Evolutionary conservation across 2,888 invertebrate species (phyloP), one percentile per base, ranked within the genome.

Genomic region (Melieria omissa): DNA sequence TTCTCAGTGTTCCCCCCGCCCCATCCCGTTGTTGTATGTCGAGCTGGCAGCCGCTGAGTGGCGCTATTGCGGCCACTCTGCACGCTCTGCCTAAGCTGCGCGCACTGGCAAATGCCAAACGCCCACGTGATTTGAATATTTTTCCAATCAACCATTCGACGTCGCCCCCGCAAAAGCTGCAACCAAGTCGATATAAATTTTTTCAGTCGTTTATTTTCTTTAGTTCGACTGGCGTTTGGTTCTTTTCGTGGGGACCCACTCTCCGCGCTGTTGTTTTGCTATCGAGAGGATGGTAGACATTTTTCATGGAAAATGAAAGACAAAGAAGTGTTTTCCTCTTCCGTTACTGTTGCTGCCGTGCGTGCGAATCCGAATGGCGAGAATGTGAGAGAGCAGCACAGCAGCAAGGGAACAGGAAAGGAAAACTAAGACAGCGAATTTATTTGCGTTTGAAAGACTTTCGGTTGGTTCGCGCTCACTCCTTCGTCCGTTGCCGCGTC

Each of bases 81-180:
- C 9, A 9, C 12, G 49, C 49, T 49, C 49, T 9, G 29, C 29
- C 29, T 29, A 29, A 29, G 29, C 29, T 29, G 29, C 29, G 29
- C 29, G 29, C 29, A 29, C 29, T 29, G 29, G 29, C 29, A 29
- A 29, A 29, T 29, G 2, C 29, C 29, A 29, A 29, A 29, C 29
- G 29, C 80, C 83, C 79, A 81, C 78, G 83, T 82, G 82, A 83
- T 82, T 82, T 82, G 81, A 82, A 82, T 82, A 82, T 82, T 82
- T 83, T 82, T 82, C 80, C 70, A 70, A 70, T 70, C 42, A n/a
- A 52, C 55, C 63, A 67, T 60, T 66, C 45, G 29, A 29, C 29
- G 29, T 29, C 29, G 29, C 29, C 29, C 29, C 29, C 29, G 29
- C 29, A 1, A 29, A 29, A 29, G 29, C 29, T 29, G 29, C 29